Evolutionary conservation across 2,797 vertebrate species (phyloP), one percentile per base, ranked within the genome.

Genomic region (Iguana delicatissima): DNA sequence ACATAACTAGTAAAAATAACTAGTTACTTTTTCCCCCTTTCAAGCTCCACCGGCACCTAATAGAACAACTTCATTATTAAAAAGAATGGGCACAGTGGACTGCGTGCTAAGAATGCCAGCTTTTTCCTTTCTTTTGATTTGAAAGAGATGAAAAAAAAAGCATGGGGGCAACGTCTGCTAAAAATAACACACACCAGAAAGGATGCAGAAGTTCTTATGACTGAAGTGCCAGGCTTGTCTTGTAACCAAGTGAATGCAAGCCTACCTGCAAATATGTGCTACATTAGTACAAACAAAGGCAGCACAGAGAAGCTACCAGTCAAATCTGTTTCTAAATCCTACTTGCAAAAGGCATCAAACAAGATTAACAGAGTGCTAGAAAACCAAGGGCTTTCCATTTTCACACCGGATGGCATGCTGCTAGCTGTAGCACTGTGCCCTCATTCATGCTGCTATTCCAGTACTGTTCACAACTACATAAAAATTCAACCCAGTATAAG

Each of bases 371-470:
- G 52, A 59, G 69, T 13, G 6, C 62, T 16, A 18, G 88, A 90
- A 90, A 91, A 50, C 84, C 0, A 72, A 22, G 10, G 55, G 55
- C 76, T 72, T 8, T 83, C 73, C 69, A 72, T 73, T 81, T 29
- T 92, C 85, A 88, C 29, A 87, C n/a, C n/a, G 84, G 35, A 38
- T 77, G n/a, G 24, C 50, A 16, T 22, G 18, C 38, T 26, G 72
- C 72, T 12, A 80, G 10, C 5, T 52, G 5, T 9, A 72, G 20
- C 20, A 5, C 3, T 76, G 26, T 52, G 29, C 22, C 59, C 88
- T 92, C 91, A 64, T 20, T 62, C 20, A 62, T 22, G 1, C 79
- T 81, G 4, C 77, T 90, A 9, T 89, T 85, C 32, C 55, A 74
- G 67, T 38, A 46, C 52, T 8, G 0, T 0, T 3, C 80, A 82